Percentiles rank a stretch among this genome's conserved stretches.
phyloP scores from a whole-genome alignment of 2,888 invertebrate genomes.

The Eilema depressum region DNA sequence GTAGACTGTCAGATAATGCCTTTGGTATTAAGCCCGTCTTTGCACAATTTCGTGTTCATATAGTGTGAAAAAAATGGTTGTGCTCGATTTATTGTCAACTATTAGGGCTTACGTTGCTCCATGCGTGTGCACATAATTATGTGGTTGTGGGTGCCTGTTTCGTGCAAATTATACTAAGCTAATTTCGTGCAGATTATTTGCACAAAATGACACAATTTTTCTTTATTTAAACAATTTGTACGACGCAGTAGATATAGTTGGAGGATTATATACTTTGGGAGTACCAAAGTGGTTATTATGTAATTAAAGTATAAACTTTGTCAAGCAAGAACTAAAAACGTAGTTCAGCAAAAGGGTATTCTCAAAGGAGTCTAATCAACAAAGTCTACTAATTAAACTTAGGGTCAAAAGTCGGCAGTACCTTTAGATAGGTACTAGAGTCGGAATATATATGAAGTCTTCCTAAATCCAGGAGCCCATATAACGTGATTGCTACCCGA shows the following conservation, averaged over 20 bases:
- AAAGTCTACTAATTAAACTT: constrained; percentile 15
- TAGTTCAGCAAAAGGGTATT: background rate
- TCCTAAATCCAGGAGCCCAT: background rate
- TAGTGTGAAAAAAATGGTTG: too few relatives aligned
- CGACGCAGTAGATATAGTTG: too few relatives aligned
- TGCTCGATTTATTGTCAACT: background rate
- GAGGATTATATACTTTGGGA: background rate
- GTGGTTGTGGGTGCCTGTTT: too few relatives aligned
- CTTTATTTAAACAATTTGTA: too few relatives aligned
- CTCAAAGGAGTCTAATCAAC: constrained; percentile 2
- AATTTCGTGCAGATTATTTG: too few relatives aligned
- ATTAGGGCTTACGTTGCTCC: background rate
- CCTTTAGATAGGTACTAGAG: background rate
- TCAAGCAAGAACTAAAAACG: background rate
- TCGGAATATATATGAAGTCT: background rate
- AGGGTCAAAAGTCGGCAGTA: background rate
- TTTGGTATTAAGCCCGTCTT: too few relatives aligned
- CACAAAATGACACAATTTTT: too few relatives aligned
- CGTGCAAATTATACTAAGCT: too few relatives aligned
- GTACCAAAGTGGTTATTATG: background rate
- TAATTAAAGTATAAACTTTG: background rate
- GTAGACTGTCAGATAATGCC: too few relatives aligned
- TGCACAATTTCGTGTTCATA: too few relatives aligned
- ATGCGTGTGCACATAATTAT: too few relatives aligned
- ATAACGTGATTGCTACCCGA: background rate